phyloP scores from a whole-genome alignment of 92 coral and sea anemone species.

The Porites divaricata region DNA sequence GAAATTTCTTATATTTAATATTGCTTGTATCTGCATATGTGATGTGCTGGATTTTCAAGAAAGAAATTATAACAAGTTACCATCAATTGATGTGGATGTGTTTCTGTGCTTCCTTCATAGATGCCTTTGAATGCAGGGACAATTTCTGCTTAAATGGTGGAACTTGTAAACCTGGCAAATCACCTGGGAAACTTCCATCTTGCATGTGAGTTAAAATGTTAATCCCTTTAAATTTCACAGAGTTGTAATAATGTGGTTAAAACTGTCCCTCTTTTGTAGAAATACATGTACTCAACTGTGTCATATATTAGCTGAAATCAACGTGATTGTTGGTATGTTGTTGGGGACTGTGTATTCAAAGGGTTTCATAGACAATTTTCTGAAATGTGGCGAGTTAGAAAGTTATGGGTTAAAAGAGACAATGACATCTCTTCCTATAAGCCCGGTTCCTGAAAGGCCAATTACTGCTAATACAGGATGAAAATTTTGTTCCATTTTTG shows the following conservation, averaged over 20 bases:
- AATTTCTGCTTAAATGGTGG: conserved; percentile 70
- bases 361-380: no score
- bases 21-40: neutral
- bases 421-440: no score
- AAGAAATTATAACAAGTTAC: neutral
- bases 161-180: conserved; percentile 52
- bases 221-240: neutral
- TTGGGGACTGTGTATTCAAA: no score
- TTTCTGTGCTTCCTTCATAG: conserved; percentile 35
- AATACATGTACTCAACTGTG: no score
- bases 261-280: no score
- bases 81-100: conserved; percentile 5
- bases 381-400: no score
- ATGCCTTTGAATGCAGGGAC: conserved; percentile 58
- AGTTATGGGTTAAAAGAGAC: no score
- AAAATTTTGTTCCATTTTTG: no score
- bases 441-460: no score
- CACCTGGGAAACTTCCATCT: conserved; percentile 42
- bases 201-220: conserved; percentile 68
- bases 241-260: neutral
- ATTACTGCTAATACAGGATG: no score
- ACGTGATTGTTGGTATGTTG: no score
- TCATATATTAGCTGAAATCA: no score
- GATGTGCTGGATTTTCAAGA: neutral
- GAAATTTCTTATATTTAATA: neutral